These are phyloP conservation scores for Desmophyllum pertusum DNA, from an alignment of 92 coral and sea anemone genomes.

Conservation along the genomic window DNA sequence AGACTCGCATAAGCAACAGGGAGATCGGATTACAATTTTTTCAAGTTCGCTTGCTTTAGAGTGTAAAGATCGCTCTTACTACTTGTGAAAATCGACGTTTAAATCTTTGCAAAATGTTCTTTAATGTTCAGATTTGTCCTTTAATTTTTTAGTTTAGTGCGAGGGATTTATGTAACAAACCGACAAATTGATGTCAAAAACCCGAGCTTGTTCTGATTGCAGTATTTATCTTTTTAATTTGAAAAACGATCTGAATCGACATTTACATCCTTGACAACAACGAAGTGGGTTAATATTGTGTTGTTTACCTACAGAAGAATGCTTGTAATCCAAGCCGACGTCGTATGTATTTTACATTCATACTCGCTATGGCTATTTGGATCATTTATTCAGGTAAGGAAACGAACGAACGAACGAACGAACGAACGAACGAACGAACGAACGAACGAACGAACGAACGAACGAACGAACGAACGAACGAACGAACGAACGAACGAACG, in stretches of 20 bases:
- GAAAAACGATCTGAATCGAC: not conserved
- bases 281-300: too few species aligned
- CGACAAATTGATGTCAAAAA: not conserved
- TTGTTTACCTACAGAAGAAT: too few species aligned
- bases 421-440: too few species aligned
- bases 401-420: not conserved
- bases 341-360: slow-evolving; percentile 3
- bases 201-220: not conserved
- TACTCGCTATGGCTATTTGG: not conserved
- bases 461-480: too few species aligned
- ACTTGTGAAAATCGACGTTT: not conserved
- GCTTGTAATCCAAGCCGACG: slow-evolving; percentile 4
- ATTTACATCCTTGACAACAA: not conserved
- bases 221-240: not conserved
- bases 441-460: too few species aligned
- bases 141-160: not conserved
- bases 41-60: too few species aligned
- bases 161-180: not conserved
- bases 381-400: slow-evolving; percentile 21
- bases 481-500: too few species aligned
- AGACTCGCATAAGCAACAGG: too few species aligned
- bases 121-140: too few species aligned
- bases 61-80: too few species aligned
- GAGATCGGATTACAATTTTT: too few species aligned
- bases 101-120: not conserved